phyloP scores from a whole-genome alignment of 2,113 vertebrate species.

The Myrmophylax atrothorax region DNA sequence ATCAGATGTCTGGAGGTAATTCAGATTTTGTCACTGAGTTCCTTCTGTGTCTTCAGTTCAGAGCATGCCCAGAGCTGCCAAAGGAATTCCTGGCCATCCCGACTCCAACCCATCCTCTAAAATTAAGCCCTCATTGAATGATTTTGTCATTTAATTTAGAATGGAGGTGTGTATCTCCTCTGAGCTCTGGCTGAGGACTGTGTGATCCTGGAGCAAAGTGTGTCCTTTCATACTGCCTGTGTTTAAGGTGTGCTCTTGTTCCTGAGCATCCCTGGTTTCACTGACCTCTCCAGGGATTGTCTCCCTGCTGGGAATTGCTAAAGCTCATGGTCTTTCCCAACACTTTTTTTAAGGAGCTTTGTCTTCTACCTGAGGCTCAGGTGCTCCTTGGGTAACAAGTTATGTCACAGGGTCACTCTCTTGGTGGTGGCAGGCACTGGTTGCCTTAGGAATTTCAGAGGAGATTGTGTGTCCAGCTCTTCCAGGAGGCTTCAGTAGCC shows the following conservation, averaged over 20 bases:
- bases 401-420: background rate
- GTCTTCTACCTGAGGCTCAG: background rate
- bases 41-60: background rate
- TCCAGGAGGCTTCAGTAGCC: background rate
- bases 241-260: background rate
- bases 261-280: background rate
- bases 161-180: background rate
- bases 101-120: background rate
- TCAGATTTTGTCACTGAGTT: background rate
- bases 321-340: background rate
- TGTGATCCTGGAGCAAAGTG: background rate
- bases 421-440: background rate
- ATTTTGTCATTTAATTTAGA: background rate
- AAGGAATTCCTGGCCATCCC: background rate
- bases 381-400: background rate
- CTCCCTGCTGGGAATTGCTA: background rate
- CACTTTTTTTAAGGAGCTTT: background rate
- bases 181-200: background rate
- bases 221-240: background rate
- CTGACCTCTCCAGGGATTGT: background rate
- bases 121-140: background rate
- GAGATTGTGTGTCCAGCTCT: background rate
- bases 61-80: background rate
- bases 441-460: background rate
- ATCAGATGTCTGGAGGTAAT: background rate